Base-by-base conservation (phyloP, 2,113 vertebrate species). In the Plecotus auritus region DNA sequence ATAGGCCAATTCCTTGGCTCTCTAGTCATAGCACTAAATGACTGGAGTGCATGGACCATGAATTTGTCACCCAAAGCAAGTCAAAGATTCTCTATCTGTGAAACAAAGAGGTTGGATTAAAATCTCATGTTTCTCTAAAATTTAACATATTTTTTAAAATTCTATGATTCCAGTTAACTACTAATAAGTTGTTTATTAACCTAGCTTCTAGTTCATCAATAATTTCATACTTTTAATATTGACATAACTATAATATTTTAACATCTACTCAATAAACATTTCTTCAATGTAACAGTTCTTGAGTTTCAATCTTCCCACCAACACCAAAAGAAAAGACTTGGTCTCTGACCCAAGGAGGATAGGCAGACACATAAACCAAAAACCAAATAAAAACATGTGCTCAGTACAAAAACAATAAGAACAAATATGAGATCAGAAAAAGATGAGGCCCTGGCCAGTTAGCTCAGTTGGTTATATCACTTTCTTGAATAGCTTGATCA, bases 401-500 rank as follows among this genome's bases (percentile, higher is more conserved):
- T 96, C 26, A 56, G 5, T 80, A 42, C 13, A 89, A 89, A 76
- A 66, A 37, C 32, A 91, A 1, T 54, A 77, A 96, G 66, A 76
- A 87, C 69, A 93, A 77, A 91, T n/a, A 85, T n/a, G 42, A 45
- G 59, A 56, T 35, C 3, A 73, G 59, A 64, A 92, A 86, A 93
- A 67, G 51, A 73, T 67, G 35, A 67, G 64, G 64, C 64, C 64
- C 64, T 67, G 14, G 14, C 14, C 64, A 67, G 14, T 67, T 17
- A 67, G 32, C 32, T 67, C 32, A 18, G 16, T 17, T 67, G 64
- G 64, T 67, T 67, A 54, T 95, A 96, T 67, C 85, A 2, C 45
- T 95, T 94, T 83, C 73, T 84, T 95, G 66, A 94, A 59, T 56
- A 92, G 84, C 77, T 16, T 47, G 86, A 83, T 94, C 78, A 92